A percentile compares a stretch with the other conserved stretches of the same genome.
Conservation (phyloP, 2,797 vertebrate species). For the Alauda arvensis region DNA sequence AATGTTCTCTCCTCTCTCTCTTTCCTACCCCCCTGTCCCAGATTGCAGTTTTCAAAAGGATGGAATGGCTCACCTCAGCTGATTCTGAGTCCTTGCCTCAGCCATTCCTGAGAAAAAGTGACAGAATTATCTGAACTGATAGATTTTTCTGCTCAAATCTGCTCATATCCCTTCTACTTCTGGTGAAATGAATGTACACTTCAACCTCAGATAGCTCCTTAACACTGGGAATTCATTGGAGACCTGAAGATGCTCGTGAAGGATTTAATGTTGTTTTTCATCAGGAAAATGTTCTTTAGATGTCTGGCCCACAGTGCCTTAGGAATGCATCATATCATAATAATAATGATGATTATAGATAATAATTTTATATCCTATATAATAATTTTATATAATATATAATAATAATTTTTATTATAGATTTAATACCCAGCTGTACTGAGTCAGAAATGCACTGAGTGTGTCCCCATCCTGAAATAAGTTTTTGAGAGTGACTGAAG, state of each 20-base stretch:
- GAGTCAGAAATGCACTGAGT: not conserved
- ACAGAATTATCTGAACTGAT: not conserved
- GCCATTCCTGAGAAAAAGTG: not conserved
- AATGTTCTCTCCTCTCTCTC: not conserved
- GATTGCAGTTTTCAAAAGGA: not conserved
- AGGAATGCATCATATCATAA: not conserved
- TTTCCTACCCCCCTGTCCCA: not conserved
- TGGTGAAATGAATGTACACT: not conserved
- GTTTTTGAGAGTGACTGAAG: not conserved
- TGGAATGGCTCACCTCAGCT: not conserved
- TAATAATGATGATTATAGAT: not conserved
- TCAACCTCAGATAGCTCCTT: not conserved
- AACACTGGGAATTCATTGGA: not conserved
- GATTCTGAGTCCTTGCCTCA: not conserved
- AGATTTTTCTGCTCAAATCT: not conserved
- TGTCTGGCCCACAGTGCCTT: not conserved
- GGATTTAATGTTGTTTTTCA: not conserved
- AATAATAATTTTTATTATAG: not conserved
- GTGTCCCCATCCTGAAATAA: not conserved
- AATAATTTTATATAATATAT: no score
- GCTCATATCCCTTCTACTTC: not conserved
- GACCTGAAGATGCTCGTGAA: not conserved
- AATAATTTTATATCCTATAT: no score
- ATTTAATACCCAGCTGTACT: not conserved
- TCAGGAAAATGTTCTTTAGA: not conserved